Evolutionary conservation across 23 tunicate species (phyloP).

Genomic region (Oikopleura vanhoeffeni): DNA sequence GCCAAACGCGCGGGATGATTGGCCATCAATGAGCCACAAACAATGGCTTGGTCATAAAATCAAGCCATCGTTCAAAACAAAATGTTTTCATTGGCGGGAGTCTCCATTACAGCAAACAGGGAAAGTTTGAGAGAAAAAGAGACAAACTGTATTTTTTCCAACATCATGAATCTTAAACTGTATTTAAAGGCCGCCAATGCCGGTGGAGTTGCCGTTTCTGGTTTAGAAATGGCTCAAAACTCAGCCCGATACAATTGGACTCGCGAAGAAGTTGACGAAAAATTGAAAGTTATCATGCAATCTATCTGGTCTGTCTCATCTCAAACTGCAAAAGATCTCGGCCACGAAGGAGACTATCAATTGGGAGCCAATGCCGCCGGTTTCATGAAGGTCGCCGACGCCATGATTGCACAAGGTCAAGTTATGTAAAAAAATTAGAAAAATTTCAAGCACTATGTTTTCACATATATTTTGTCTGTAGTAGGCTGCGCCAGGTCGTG

Average conservation of each 20-base stretch:
- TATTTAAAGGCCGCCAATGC: conserved; percentile 83
- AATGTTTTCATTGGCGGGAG: background rate
- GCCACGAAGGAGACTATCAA: conserved; percentile 76
- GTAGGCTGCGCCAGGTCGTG: too few relatives aligned
- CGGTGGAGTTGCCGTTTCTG: conserved; percentile 96
- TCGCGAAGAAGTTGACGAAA: conserved; percentile 67
- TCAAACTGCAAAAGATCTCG: conserved; percentile 79
- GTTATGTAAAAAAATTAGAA: conserved; percentile 24
- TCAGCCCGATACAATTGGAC: conserved; percentile 85
- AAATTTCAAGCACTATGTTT: too few relatives aligned
- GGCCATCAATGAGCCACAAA: too few relatives aligned
- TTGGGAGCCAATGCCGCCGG: conserved; percentile 98
- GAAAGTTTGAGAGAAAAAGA: too few relatives aligned
- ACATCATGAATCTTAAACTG: background rate
- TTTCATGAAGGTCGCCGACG: conserved; percentile 96
- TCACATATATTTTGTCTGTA: too few relatives aligned
- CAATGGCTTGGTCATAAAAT: too few relatives aligned
- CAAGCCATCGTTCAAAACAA: too few relatives aligned
- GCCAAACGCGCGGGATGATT: too few relatives aligned
- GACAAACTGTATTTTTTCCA: too few relatives aligned
- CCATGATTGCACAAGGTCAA: conserved; percentile 94
- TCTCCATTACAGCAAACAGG: background rate
- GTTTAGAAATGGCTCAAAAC: conserved; percentile 97
- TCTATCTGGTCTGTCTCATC: conserved; percentile 58
- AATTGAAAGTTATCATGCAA: conserved; percentile 68